Evolutionary conservation across 2,888 invertebrate genomes (phyloP), one percentile per base, ranked within the genome.

Genomic region (Hybos culiciformis): DNA sequence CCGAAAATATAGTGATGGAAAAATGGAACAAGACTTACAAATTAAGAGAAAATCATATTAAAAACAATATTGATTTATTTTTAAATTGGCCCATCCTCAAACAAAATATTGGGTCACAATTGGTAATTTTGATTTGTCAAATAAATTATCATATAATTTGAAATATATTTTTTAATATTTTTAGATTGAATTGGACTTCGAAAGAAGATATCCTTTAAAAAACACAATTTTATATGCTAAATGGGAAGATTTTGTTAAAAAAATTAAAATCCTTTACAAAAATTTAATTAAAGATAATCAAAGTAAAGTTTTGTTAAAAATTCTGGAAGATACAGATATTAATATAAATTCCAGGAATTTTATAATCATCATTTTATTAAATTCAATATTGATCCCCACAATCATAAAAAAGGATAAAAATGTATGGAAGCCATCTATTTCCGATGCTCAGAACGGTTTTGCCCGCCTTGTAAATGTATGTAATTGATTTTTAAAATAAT

Each of bases 401-500:
- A 7, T 32, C 7, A 32, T 32, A 3, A 32, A 32, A 14, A 8
- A 7, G 7, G 15, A 32, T 32, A 14, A 11, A 32, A 32, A 7
- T 14, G 31, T 32, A 32, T 32, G 31, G 31, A 32, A 32, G 14
- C 31, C 31, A 42, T 15, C 48, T 41, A 31, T 31, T 31, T 7
- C 11, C n/a, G 29, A 31, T 31, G 29, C 6, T 12, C 6, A 31
- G n/a, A 31, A 31, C 11, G 29, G 29, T 12, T 31, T 31, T 31
- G 29, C 5, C n/a, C 5, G 12, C 5, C n/a, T 31, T 31, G 29
- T 31, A 7, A 31, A 31, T 31, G 29, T 31, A 31, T 12, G 29
- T 12, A 24, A 24, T 24, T 24, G 7, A 24, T 7, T 24, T 24
- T 24, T 24, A 24, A 31, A 31, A 31, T 31, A 12, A 31, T 31